A percentile compares a stretch with the other conserved stretches of the same genome.
Conservation (phyloP, 2,888 invertebrate species). For the Plebejus melissa region DNA sequence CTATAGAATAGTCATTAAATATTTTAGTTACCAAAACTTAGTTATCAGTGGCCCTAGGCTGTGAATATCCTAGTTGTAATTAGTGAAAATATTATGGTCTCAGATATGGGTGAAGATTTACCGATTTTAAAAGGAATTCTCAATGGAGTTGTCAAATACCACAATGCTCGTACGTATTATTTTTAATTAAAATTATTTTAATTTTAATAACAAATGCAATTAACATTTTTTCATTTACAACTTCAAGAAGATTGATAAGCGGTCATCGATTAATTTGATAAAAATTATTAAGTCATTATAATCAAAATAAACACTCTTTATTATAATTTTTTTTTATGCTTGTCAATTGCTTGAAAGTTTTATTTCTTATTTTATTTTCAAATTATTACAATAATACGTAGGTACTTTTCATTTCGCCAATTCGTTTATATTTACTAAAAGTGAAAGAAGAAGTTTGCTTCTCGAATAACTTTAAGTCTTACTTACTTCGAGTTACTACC, state of each 20-base stretch:
- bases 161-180: conserved; percentile 93
- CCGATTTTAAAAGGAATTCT: conserved; percentile 94
- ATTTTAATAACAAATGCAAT: background rate
- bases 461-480: background rate
- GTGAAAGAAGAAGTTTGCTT: background rate
- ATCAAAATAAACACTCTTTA: background rate
- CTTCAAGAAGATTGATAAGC: conserved; percentile 19
- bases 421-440: background rate
- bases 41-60: conserved; percentile 72
- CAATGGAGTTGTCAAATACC: conserved; percentile 93
- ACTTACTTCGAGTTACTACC: background rate
- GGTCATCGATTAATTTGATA: background rate
- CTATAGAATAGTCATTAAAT: conserved; percentile 51
- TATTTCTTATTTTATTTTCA: background rate
- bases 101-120: conserved; percentile 91
- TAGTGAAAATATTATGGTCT: conserved; percentile 72
- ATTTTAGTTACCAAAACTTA: conserved; percentile 66
- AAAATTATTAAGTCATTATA: background rate
- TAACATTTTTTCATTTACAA: conserved; percentile 1
- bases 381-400: background rate
- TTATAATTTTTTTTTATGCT: background rate
- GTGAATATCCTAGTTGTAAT: conserved; percentile 62
- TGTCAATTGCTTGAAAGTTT: background rate
- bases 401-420: background rate
- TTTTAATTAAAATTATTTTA: conserved; percentile 30